A percentile compares a stretch with the other conserved stretches of the same genome.
phyloP scores from a whole-genome alignment of 92 coral and sea anemone genomes.

The Pocillopora meandrina region DNA sequence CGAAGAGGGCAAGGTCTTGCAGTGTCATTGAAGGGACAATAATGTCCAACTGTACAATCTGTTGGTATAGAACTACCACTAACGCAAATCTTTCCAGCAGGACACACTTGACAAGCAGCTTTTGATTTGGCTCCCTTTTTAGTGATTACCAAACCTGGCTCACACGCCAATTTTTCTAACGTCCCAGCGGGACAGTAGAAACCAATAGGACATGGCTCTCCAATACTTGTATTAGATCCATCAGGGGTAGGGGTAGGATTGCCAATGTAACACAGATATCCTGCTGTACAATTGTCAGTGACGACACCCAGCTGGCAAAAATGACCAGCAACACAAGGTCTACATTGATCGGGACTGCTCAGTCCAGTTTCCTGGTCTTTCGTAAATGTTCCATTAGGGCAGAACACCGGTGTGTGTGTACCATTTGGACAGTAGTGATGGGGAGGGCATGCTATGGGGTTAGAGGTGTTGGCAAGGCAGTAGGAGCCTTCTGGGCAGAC shows the following conservation, averaged over 20 bases:
- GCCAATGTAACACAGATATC: slow-evolving; percentile 81
- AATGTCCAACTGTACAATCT: slow-evolving; percentile 86
- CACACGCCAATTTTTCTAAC: slow-evolving; percentile 54
- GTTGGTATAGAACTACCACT: slow-evolving; percentile 81
- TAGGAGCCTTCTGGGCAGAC: slow-evolving; percentile 83
- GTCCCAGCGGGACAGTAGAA: slow-evolving; percentile 91
- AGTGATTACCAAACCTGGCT: slow-evolving; percentile 78
- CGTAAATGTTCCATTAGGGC: slow-evolving; percentile 95
- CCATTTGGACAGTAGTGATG: slow-evolving; percentile 78
- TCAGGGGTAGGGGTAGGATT: slow-evolving; percentile 90
- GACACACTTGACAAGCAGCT: slow-evolving; percentile 80
- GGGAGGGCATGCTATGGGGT: slow-evolving; percentile 81
- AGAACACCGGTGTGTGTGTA: slow-evolving; percentile 76
- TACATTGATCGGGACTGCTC: slow-evolving; percentile 66
- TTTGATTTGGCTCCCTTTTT: slow-evolving; percentile 77
- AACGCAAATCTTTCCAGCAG: slow-evolving; percentile 93
- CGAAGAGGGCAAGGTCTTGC: slow-evolving; percentile 74
- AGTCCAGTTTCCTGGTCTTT: slow-evolving; percentile 59
- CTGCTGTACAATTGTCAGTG: slow-evolving; percentile 77
- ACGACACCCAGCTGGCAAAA: slow-evolving; percentile 89
- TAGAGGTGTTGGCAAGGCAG: slow-evolving; percentile 86
- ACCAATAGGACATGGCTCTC: slow-evolving; percentile 81
- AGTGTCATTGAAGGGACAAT: slow-evolving; percentile 88
- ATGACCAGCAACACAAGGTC: slow-evolving; percentile 79
- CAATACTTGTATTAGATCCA: slow-evolving; percentile 71